phyloP scores from a whole-genome alignment of 2,113 vertebrate genomes.

The Brachyhypopomus occidentalis region DNA sequence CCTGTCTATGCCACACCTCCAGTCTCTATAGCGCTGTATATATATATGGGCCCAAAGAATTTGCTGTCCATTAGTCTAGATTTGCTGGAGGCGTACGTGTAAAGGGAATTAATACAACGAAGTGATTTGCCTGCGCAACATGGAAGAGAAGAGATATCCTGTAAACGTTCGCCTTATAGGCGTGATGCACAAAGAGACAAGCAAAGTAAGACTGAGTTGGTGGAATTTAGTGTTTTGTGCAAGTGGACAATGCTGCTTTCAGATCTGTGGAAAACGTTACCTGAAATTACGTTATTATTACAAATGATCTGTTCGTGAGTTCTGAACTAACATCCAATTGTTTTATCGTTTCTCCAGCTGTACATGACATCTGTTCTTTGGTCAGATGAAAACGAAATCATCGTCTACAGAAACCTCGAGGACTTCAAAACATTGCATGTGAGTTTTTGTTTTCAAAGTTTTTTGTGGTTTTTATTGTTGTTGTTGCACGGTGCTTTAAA shows the following conservation, averaged over 20 bases:
- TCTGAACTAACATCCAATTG: not conserved
- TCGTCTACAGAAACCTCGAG: constrained; percentile 78
- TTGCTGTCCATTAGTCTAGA: no score
- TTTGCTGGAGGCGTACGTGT: no score
- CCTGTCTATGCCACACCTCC: no score
- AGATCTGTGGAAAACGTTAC: not conserved
- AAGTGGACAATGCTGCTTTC: not conserved
- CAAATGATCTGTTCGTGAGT: not conserved
- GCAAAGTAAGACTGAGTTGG: constrained; percentile 62
- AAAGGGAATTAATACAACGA: not conserved
- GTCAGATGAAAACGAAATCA: constrained; percentile 84
- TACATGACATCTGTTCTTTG: constrained; percentile 84
- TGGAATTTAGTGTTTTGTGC: not conserved
- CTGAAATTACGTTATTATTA: no score
- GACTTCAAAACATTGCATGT: constrained; percentile 87
- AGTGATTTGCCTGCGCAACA: constrained; percentile 32
- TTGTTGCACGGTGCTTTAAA: not conserved
- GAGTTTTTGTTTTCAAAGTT: constrained; percentile 55
- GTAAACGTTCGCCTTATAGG: constrained; percentile 64
- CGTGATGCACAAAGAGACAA: constrained; percentile 69
- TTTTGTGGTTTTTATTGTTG: no score
- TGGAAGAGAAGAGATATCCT: constrained; percentile 67
- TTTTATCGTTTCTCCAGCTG: constrained; percentile 66
- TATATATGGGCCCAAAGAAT: no score
- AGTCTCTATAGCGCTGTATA: no score